Conservation (phyloP, 2,888 invertebrate species). For the Cryptops parisi region DNA sequence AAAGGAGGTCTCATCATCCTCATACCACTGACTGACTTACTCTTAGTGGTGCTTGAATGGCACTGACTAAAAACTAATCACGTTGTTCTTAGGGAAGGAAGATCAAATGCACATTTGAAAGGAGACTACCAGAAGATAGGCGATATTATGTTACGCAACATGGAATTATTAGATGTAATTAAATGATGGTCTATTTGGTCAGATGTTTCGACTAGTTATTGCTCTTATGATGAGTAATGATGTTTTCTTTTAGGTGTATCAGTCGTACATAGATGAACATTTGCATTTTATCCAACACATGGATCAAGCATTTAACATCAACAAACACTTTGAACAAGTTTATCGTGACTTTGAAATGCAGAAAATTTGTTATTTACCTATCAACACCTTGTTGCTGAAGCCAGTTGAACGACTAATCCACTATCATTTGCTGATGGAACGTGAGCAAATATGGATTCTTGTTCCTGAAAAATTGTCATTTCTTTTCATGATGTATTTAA, state of each 20-base stretch:
- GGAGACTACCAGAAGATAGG: slow-evolving; percentile 50
- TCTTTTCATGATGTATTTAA: background rate
- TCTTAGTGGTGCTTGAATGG: too few relatives aligned
- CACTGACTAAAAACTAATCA: too few relatives aligned
- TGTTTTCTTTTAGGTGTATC: slow-evolving; percentile 29
- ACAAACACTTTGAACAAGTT: slow-evolving; percentile 49
- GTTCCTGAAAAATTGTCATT: background rate
- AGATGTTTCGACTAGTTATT: background rate
- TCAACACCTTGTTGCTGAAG: slow-evolving; percentile 64
- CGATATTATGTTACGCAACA: slow-evolving; percentile 55
- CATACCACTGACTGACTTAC: too few relatives aligned
- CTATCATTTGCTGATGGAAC: slow-evolving; percentile 59
- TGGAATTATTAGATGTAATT: slow-evolving; percentile 40
- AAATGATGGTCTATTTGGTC: background rate
- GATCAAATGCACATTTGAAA: slow-evolving; percentile 35
- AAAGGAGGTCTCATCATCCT: too few relatives aligned
- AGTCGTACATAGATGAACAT: slow-evolving; percentile 47
- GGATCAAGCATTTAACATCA: slow-evolving; percentile 58
- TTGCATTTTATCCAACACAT: slow-evolving; percentile 60
- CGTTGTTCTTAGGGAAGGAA: slow-evolving; percentile 42
- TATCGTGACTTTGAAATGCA: slow-evolving; percentile 65
- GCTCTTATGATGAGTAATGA: background rate
- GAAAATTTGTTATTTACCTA: slow-evolving; percentile 71
- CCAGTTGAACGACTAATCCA: slow-evolving; percentile 73
- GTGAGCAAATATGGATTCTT: slow-evolving; percentile 37